Conservation (phyloP, 2,888 invertebrate genomes). For the Himalopsyche kuldschensis region DNA sequence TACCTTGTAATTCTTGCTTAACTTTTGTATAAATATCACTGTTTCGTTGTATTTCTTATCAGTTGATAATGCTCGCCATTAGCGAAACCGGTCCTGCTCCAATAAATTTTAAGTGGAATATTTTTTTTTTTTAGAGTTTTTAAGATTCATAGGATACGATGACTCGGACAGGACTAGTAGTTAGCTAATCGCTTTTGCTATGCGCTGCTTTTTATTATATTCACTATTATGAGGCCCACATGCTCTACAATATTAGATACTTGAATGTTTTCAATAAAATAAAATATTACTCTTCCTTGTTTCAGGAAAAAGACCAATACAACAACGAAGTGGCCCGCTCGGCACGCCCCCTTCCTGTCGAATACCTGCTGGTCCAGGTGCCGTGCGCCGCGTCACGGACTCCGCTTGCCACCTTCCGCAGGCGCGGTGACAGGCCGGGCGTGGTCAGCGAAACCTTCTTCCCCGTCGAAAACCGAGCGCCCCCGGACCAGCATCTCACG, state of each 20-base stretch:
- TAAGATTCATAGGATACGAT: too few species aligned
- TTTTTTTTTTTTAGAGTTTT: too few species aligned
- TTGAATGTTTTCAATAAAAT: not conserved
- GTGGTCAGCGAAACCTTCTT: constrained; percentile 64
- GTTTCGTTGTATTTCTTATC: too few species aligned
- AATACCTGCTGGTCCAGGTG: constrained; percentile 95
- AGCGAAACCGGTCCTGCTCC: too few species aligned
- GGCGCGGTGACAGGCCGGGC: constrained; percentile 41
- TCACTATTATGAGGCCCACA: too few species aligned
- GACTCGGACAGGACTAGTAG: too few species aligned
- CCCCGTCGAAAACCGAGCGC: constrained; percentile 82
- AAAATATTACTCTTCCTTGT: constrained; percentile 32
- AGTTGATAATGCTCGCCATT: too few species aligned
- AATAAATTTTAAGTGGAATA: too few species aligned
- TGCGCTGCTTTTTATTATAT: too few species aligned
- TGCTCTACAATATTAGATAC: not conserved
- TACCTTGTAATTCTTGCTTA: too few species aligned
- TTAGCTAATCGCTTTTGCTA: too few species aligned
- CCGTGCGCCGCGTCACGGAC: constrained; percentile 78
- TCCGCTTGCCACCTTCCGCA: constrained; percentile 50
- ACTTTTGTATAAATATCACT: too few species aligned
- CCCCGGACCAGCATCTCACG: constrained; percentile 81
- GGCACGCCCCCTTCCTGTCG: constrained; percentile 94
- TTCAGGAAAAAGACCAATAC: constrained; percentile 93
- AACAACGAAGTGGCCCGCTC: constrained; percentile 94